Evolutionary conservation across 2,888 invertebrate genomes (phyloP), one percentile per base, ranked within the genome.

Genomic region (Agonopterix arenella): DNA sequence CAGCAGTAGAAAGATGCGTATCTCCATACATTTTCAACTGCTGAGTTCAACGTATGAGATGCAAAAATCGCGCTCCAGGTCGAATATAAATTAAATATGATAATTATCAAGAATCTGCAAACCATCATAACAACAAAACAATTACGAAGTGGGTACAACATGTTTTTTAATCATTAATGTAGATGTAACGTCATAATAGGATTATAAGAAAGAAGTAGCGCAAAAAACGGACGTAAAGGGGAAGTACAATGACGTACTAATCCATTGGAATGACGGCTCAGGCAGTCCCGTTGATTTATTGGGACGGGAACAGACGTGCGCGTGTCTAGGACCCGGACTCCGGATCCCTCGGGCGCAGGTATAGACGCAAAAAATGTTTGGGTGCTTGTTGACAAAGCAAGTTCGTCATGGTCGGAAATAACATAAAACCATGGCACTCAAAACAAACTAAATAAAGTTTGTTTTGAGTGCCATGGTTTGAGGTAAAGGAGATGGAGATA

Each of bases 341-440:
- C 2, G 13, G 9, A 9, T 9, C 11, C 7, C 44, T 44, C 40
- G 36, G 40, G 51, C 53, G 66, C 80, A 80, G 82, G 79, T 77
- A 80, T 64, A 55, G 49, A 62, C 52, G 57, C 56, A 77, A 80
- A 82, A 82, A 79, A 76, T 64, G 51, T 59, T 64, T 74, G 83
- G 83, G 81, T 83, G 83, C 79, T 75, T 84, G 83, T 84, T 84
- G 84, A 84, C 82, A 80, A 68, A 64, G 61, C 68, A 62, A 68
- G 62, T 73, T 75, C 69, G 78, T 74, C 75, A 79, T 62, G 76
- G 68, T 70, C 62, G 59, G 61, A 66, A 63, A 64, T 28, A 28
- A 62, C 60, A 61, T 64, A 61, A 54, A 64, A 8, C 43, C n/a
- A n/a, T n/a, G n/a, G n/a, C n/a, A n/a, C n/a, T n/a, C n/a, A n/a